phyloP scores from a whole-genome alignment of 2,113 vertebrate species.

The Riparia riparia region DNA sequence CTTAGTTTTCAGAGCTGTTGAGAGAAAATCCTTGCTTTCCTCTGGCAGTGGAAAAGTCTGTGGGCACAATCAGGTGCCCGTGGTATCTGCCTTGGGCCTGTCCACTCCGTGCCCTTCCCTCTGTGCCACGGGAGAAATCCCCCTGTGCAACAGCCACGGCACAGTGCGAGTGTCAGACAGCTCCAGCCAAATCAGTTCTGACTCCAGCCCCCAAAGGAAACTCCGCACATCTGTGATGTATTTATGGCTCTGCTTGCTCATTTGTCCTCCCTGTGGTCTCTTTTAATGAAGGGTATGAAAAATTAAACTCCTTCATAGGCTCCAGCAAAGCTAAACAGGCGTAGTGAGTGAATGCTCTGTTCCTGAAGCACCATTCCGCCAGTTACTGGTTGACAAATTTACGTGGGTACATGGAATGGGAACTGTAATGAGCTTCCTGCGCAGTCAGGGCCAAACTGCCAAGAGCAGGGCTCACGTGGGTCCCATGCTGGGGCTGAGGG shows the following conservation, averaged over 20 bases:
- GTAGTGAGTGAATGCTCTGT: background rate
- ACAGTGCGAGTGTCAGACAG: background rate
- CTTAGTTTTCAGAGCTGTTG: background rate
- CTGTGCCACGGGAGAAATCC: background rate
- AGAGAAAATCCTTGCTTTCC: slow-evolving; percentile 10
- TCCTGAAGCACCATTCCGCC: background rate
- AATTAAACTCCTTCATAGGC: slow-evolving; percentile 44
- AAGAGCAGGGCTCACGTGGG: background rate
- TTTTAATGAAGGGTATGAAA: slow-evolving; percentile 54
- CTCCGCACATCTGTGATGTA: slow-evolving; percentile 18
- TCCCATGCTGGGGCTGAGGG: background rate
- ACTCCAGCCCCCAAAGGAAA: slow-evolving; percentile 3
- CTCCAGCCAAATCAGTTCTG: slow-evolving; percentile 34
- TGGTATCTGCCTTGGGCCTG: background rate
- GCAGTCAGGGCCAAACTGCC: background rate
- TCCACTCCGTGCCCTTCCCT: slow-evolving; percentile 14
- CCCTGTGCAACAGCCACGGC: background rate
- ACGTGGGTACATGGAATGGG: background rate
- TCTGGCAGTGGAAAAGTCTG: background rate
- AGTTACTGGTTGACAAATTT: background rate
- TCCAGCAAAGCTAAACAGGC: slow-evolving; percentile 16
- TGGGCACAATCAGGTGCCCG: background rate
- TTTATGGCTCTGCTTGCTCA: slow-evolving; percentile 60
- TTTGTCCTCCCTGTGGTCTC: slow-evolving; percentile 56
- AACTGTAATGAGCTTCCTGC: background rate